These are phyloP conservation scores for Eremobia ochroleuca DNA, from an alignment of 2,888 invertebrate genomes.

Conservation along the genomic window DNA sequence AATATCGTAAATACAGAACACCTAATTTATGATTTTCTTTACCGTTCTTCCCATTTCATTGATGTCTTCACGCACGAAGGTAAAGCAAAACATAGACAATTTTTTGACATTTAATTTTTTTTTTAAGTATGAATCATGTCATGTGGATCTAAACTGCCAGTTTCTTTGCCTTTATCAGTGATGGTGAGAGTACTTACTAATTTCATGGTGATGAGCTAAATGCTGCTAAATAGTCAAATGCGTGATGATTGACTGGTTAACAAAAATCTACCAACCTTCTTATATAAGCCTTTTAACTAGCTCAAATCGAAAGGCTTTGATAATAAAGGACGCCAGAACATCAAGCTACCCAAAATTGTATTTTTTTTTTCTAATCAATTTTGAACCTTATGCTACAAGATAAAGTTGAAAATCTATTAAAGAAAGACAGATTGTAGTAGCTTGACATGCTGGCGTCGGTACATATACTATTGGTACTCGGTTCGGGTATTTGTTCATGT, in stretches of 20 bases:
- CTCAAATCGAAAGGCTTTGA: too few relatives aligned
- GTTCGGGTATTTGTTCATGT: too few relatives aligned
- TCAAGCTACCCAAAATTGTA: too few relatives aligned
- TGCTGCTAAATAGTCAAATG: background rate
- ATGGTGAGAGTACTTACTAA: background rate
- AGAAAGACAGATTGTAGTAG: too few relatives aligned
- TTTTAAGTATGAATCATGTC: constrained; percentile 53
- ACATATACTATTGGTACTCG: too few relatives aligned
- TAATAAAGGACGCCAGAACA: too few relatives aligned
- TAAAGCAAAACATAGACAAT: constrained; percentile 75
- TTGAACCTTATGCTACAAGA: too few relatives aligned
- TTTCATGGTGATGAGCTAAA: background rate
- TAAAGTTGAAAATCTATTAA: too few relatives aligned
- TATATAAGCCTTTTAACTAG: background rate
- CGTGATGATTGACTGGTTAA: background rate
- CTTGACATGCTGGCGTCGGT: too few relatives aligned
- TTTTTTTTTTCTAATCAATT: too few relatives aligned
- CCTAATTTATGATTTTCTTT: constrained; percentile 78
- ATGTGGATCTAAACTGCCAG: constrained; percentile 62
- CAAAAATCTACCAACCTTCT: background rate
- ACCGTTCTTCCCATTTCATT: constrained; percentile 80
- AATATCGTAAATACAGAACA: constrained; percentile 76
- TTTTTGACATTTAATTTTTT: constrained; percentile 69
- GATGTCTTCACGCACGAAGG: constrained; percentile 74
- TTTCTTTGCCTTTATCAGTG: background rate